These are phyloP conservation scores for Agrochola lota DNA, from an alignment of 2,888 invertebrate species.

Conservation along the genomic window DNA sequence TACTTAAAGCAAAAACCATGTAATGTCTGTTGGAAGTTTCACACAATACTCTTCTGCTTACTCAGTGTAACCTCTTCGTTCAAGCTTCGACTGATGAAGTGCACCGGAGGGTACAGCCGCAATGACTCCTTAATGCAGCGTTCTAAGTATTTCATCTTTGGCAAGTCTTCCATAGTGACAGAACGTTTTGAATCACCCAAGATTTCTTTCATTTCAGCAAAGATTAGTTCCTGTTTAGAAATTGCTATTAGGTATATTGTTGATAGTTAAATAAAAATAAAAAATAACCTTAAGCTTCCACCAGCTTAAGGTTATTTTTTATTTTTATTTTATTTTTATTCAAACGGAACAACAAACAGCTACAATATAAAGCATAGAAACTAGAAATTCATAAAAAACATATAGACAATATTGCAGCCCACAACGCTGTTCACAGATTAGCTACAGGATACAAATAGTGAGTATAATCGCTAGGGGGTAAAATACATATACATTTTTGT, in stretches of 20 bases:
- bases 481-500: too few species aligned
- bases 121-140: constrained; percentile 93
- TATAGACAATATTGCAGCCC: too few species aligned
- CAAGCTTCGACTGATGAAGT: constrained; percentile 91
- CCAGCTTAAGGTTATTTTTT: too few species aligned
- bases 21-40: background rate
- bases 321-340: too few species aligned
- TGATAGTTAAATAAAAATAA: too few species aligned
- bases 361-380: too few species aligned
- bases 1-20: background rate
- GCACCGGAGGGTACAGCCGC: constrained; percentile 92
- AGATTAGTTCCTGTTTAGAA: constrained; percentile 88
- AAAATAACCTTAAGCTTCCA: too few species aligned
- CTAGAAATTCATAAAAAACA: too few species aligned
- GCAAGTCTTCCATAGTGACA: constrained; percentile 91
- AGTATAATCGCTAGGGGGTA: too few species aligned
- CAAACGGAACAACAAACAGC: too few species aligned
- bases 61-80: constrained; percentile 90
- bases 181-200: constrained; percentile 91
- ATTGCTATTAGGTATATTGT: background rate
- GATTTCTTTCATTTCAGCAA: constrained; percentile 91
- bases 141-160: constrained; percentile 92
- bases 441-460: too few species aligned
- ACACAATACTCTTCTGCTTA: constrained; percentile 71
- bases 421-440: too few species aligned